Evolutionary conservation across 2,113 vertebrate genomes (phyloP), one percentile per base, ranked within the genome.

Genomic region (Podiceps cristatus): DNA sequence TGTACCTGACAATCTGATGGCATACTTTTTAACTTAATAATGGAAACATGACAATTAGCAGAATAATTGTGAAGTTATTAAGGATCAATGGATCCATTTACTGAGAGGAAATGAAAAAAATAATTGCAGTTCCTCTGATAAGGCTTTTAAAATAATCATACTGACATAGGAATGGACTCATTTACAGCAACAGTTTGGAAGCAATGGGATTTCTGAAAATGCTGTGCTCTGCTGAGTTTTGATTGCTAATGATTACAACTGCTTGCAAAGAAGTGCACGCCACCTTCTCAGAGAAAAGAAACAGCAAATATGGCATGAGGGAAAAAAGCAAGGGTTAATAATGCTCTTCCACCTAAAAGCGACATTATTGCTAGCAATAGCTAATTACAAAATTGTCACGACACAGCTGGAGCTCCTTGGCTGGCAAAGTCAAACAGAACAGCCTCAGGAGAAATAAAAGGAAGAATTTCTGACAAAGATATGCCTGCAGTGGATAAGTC

Each of bases 91-190:
- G n/a, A 96, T 80, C 55, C 47, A 86, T 80, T 93, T 83, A 49
- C 53, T 25, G 37, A 33, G 27, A 90, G 37, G 19, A 96, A 95
- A 93, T 72, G 50, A 93, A 86, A 93, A 95, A 95, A 94, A 84
- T 87, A 78, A 96, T 82, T 89, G 66, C 35, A 91, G 49, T 49
- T 78, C 40, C 56, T 89, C 73, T 52, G 53, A 85, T 64, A 95
- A 92, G 42, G 44, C 49, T 91, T 96, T 91, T 78, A 64, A 75
- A 93, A 81, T 74, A 60, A 75, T 59, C 80, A 53, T 37, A 49
- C 35, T 78, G 0, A 1, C 49, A 52, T 24, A 81, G 72, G 55
- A 92, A 80, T 8, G 33, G 63, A 89, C 91, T 88, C 12, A 62
- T 92, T 89, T 76, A 24, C 56, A 85, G 24, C 68, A 86, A 37